Percentiles rank a stretch among this genome's conserved stretches.
phyloP scores from a whole-genome alignment of 1,140 invertebrate species.

The Drosophila tristis region DNA sequence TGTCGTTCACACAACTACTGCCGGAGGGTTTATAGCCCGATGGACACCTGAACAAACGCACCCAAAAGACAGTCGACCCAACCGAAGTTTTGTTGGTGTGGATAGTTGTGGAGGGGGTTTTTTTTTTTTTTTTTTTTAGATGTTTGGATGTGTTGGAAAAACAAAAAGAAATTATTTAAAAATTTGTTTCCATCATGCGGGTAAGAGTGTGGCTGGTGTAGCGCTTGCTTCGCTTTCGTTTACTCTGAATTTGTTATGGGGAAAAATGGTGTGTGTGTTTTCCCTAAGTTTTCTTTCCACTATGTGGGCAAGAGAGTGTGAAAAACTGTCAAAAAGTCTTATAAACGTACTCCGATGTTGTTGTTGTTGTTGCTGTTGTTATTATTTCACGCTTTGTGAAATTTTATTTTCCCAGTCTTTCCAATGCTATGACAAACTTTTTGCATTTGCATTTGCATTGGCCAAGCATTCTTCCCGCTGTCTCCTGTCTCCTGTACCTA shows the following conservation, averaged over 20 bases:
- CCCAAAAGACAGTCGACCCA: constrained; percentile 5
- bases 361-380: constrained; percentile 49
- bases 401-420: constrained; percentile 41
- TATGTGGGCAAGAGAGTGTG: constrained; percentile 23
- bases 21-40: constrained; percentile 87
- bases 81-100: constrained; percentile 39
- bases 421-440: constrained; percentile 59
- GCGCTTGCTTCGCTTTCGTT: background rate
- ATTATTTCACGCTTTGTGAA: constrained; percentile 61
- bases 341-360: constrained; percentile 41
- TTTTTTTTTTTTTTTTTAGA: constrained; percentile 9
- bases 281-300: background rate
- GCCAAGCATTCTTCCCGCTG: constrained; percentile 20
- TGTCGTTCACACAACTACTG: constrained; percentile 89
- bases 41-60: constrained; percentile 87
- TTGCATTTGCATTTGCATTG: constrained; percentile 74
- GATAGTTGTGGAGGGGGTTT: constrained; percentile 17
- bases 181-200: constrained; percentile 67
- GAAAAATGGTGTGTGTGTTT: constrained; percentile 12
- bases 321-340: constrained; percentile 72
- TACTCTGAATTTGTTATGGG: background rate
- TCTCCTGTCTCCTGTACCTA: background rate
- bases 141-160: constrained; percentile 50
- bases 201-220: constrained; percentile 16
- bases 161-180: constrained; percentile 72